Percentiles rank a stretch among this genome's conserved stretches.
Evolutionary conservation across 2,888 invertebrate genomes (phyloP).

Genomic region (Rotaria magnacalcarata): DNA sequence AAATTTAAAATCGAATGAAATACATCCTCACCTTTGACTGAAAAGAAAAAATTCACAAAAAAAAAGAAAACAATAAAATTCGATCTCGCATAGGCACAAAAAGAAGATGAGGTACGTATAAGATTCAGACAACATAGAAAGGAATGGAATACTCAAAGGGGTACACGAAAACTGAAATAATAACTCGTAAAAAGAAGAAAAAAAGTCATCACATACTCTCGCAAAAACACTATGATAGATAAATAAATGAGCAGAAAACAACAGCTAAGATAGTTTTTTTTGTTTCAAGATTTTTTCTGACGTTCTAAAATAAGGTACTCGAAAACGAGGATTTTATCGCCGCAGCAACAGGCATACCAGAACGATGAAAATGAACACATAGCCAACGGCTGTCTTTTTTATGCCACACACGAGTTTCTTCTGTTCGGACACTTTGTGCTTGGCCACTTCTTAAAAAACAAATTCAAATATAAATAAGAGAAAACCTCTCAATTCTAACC

Average conservation of each 20-base stretch:
- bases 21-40: background rate
- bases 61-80: background rate
- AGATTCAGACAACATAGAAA: background rate
- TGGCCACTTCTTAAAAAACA: constrained; percentile 71
- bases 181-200: constrained; percentile 29
- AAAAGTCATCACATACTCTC: background rate
- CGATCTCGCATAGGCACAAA: background rate
- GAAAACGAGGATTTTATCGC: constrained; percentile 2
- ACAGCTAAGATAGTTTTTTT: background rate
- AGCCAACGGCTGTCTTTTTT: constrained; percentile 97
- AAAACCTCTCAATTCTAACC: constrained; percentile 62
- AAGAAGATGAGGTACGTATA: background rate
- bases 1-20: background rate
- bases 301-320: background rate
- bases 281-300: background rate
- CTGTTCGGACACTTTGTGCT: constrained; percentile 89
- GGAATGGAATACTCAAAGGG: constrained; percentile 11
- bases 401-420: constrained; percentile 98
- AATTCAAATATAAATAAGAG: background rate
- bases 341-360: constrained; percentile 55
- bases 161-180: background rate
- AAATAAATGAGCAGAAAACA: background rate
- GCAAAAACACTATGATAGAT: background rate
- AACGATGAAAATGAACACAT: constrained; percentile 97
- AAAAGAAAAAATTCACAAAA: background rate